A percentile compares a stretch with the other conserved stretches of the same genome.
Evolutionary conservation across 2,888 invertebrate genomes (phyloP).

Genomic region (Drosophila kambysellisi): DNA sequence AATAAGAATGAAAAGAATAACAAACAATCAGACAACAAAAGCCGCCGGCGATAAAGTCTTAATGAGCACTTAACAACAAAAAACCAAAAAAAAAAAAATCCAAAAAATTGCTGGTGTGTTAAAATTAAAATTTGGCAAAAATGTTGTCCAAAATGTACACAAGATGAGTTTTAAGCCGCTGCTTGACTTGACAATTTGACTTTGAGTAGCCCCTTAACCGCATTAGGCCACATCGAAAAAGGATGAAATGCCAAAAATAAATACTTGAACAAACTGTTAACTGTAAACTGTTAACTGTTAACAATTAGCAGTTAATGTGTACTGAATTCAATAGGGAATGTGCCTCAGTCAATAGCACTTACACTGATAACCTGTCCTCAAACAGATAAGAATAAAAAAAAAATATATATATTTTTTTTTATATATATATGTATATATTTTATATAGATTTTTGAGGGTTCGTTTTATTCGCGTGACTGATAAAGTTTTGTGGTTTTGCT

Average conservation of each 20-base stretch:
- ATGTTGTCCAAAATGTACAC: slow-evolving; percentile 38
- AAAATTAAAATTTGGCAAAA: slow-evolving; percentile 21
- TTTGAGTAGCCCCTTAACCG: slow-evolving; percentile 54
- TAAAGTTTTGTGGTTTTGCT: slow-evolving; percentile 46
- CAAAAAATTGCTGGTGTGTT: slow-evolving; percentile 14
- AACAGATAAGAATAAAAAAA: slow-evolving; percentile 33
- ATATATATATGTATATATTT: neutral
- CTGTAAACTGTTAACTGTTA: neutral
- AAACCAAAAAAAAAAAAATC: slow-evolving; percentile 24
- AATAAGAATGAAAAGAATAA: slow-evolving; percentile 1
- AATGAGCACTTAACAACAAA: slow-evolving; percentile 55
- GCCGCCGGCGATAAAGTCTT: slow-evolving; percentile 55
- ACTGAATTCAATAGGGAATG: slow-evolving; percentile 1
- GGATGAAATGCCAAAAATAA: slow-evolving; percentile 4
- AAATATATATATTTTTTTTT: neutral
- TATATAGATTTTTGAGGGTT: slow-evolving; percentile 10
- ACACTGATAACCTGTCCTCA: slow-evolving; percentile 49
- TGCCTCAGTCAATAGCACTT: slow-evolving; percentile 23
- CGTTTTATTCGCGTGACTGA: slow-evolving; percentile 54
- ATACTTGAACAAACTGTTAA: slow-evolving; percentile 16
- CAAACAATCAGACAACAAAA: slow-evolving; percentile 46
- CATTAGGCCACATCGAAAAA: slow-evolving; percentile 34
- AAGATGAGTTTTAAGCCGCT: slow-evolving; percentile 34
- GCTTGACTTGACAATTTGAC: slow-evolving; percentile 51
- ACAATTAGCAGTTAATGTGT: neutral